Evolutionary conservation across 2,797 vertebrate genomes (phyloP).

Genomic region (Brachyalestes nurse): DNA sequence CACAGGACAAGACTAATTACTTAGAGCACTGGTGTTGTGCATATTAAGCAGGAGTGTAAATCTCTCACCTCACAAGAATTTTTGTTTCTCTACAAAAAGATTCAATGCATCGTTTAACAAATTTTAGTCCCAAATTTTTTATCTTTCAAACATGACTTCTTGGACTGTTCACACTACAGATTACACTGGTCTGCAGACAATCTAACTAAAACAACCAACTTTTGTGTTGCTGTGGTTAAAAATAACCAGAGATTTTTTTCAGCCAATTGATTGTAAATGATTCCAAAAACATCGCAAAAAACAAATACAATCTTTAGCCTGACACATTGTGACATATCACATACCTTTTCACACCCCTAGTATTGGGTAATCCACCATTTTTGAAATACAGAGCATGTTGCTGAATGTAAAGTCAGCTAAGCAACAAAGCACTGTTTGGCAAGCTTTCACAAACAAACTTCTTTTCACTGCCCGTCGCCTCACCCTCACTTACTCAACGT

Average conservation of each 20-base stretch:
- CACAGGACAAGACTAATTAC: not conserved
- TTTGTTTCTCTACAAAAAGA: too few relatives aligned
- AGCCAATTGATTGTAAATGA: too few relatives aligned
- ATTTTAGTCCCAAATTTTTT: too few relatives aligned
- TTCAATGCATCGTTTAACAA: too few relatives aligned
- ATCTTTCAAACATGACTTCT: not conserved
- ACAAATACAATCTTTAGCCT: not conserved
- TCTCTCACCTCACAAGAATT: too few relatives aligned
- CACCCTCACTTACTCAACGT: not conserved
- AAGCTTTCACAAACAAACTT: not conserved
- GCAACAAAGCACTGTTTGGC: not conserved
- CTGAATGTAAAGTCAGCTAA: not conserved
- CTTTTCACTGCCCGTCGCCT: conserved; percentile 11
- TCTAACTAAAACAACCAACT: too few relatives aligned
- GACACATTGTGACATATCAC: not conserved
- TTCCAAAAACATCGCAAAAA: too few relatives aligned
- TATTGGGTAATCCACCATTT: not conserved
- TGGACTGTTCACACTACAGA: too few relatives aligned
- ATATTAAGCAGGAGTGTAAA: too few relatives aligned
- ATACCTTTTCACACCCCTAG: not conserved
- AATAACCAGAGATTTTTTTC: too few relatives aligned
- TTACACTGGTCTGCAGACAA: too few relatives aligned
- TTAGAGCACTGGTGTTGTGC: not conserved
- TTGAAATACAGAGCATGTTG: not conserved
- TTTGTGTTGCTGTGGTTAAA: too few relatives aligned